A percentile compares a stretch with the other conserved stretches of the same genome.
These are phyloP conservation scores for Reinhardtius hippoglossoides DNA, from an alignment of 2,113 vertebrate species.

Conservation along the genomic window DNA sequence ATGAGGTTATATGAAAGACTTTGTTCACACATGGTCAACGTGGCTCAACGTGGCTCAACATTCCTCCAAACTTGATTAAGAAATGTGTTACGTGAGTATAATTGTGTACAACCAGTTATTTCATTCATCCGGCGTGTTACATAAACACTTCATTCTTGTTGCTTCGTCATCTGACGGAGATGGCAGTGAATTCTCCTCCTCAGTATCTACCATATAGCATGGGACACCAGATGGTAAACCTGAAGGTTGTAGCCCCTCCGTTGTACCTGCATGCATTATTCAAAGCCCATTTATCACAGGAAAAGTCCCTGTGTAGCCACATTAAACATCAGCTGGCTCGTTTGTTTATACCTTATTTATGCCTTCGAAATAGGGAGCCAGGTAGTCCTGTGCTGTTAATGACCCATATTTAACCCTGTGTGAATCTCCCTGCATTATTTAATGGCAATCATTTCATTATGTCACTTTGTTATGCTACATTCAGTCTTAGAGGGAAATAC, in stretches of 20 bases:
- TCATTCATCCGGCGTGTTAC: not conserved
- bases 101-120: not conserved
- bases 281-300: conserved; percentile 72
- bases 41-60: not conserved
- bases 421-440: conserved; percentile 50
- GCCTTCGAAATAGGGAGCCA: conserved; percentile 52
- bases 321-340: conserved; percentile 55
- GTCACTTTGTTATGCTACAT: conserved; percentile 42
- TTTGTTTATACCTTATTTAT: conserved; percentile 74
- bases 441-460: conserved; percentile 40
- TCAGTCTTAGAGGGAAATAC: conserved; percentile 28
- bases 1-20: too few relatives aligned
- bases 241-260: conserved; percentile 67
- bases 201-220: conserved; percentile 21
- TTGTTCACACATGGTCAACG: not conserved
- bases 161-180: conserved; percentile 9
- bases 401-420: conserved; percentile 66
- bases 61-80: not conserved
- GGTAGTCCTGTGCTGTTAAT: conserved; percentile 57
- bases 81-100: too few relatives aligned
- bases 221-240: conserved; percentile 70
- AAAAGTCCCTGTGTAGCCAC: conserved; percentile 58
- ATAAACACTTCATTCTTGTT: conserved; percentile 26
- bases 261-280: conserved; percentile 74
- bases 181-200: conserved; percentile 29